Base-by-base conservation (phyloP, 1,140 invertebrate species). In the Papilio glaucus region DNA sequence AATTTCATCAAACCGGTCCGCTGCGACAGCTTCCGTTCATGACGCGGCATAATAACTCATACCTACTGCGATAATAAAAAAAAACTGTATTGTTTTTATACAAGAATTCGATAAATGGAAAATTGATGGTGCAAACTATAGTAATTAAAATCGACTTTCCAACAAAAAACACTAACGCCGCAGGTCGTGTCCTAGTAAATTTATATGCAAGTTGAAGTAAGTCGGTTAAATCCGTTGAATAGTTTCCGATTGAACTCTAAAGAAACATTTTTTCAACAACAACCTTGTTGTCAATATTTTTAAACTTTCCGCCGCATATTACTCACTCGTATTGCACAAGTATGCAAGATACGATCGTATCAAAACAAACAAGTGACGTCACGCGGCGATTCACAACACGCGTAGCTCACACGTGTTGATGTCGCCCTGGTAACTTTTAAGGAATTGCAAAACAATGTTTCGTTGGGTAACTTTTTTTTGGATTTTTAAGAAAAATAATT, bases 401-500 rank as follows among this genome's bases (percentile, higher is more conserved):
- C 21, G 24, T 21, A 12, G 4, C n/a, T 15, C n/a, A 45, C 49
- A 10, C 49, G 12, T 24, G 21, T 57, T 5, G 21, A 57, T 57
- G 33, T 71, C 33, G 33, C 38, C 69, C 68, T 71, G 61, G 49
- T 57, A 26, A 24, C 49, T 24, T 57, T 57, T 12, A 57, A 57
- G 49, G 9, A 57, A 57, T 57, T 57, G 21, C 49, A 57, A 24
- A 57, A 57, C 49, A 57, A 13, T 57, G 21, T 33, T 57, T 57
- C 3, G 49, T 57, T 26, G 4, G 21, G 18, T 3, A 33, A 6
- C 6, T 33, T 33, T 33, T 33, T 33, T 33, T 6, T 10, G 49
- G n/a, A n/a, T n/a, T n/a, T n/a, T n/a, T n/a, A n/a, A n/a, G n/a
- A n/a, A n/a, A n/a, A n/a, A n/a, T n/a, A n/a, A n/a, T n/a, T n/a